Evolutionary conservation across 1,140 invertebrate genomes (phyloP), one percentile per base, ranked within the genome.

Genomic region (Drosophila pruinosa): DNA sequence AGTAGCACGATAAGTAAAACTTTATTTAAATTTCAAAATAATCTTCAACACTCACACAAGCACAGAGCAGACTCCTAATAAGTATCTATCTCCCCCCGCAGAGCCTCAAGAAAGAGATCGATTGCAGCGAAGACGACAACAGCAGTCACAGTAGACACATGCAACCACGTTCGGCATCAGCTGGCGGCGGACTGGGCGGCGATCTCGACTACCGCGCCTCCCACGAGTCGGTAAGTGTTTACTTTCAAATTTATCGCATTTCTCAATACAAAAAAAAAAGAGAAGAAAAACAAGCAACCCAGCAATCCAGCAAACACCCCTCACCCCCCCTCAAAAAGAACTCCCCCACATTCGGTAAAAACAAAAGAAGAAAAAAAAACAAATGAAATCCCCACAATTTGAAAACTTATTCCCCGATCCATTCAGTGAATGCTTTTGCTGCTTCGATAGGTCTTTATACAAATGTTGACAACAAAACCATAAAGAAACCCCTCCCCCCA

Each of bases 21-120:
- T n/a, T n/a, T n/a, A n/a, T n/a, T n/a, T n/a, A n/a, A n/a, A n/a
- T n/a, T n/a, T n/a, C n/a, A n/a, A n/a, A n/a, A n/a, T n/a, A n/a
- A n/a, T n/a, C n/a, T n/a, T n/a, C n/a, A n/a, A n/a, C n/a, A n/a
- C n/a, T n/a, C n/a, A n/a, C n/a, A n/a, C n/a, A n/a, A n/a, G n/a
- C n/a, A n/a, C n/a, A n/a, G n/a, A n/a, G n/a, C n/a, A n/a, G n/a
- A n/a, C n/a, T n/a, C n/a, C n/a, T n/a, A n/a, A n/a, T n/a, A n/a
- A n/a, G n/a, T n/a, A n/a, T n/a, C n/a, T n/a, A n/a, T n/a, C n/a
- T n/a, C n/a, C n/a, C n/a, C n/a, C n/a, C 94, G 39, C 93, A 97
- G 96, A 96, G 96, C 38, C 92, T 97, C 80, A 97, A 97, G 91
- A 97, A 97, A 93, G 96, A 97, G 94, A 94, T 96, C 75, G 96